Base-by-base conservation (phyloP, 2,113 vertebrate genomes). In the Cavia porcellus region DNA sequence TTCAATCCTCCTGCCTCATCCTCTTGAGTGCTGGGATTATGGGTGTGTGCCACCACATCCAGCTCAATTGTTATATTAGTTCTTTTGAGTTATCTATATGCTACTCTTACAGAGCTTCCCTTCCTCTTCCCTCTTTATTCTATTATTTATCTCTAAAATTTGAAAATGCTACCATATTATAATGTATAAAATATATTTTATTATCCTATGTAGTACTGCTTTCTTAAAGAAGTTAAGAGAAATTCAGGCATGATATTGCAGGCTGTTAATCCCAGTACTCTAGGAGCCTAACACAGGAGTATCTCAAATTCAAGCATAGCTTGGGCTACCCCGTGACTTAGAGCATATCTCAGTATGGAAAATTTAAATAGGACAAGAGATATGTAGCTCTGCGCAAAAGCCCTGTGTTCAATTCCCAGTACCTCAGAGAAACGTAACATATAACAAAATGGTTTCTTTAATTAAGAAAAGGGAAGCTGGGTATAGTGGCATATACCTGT, bases 121-220 rank as follows among this genome's bases (percentile, higher is more conserved):
- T 90, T n/a, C 30, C 12, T 68, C 35, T 66, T 64, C 15, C 32
- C 42, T 15, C 45, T 80, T 92, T 89, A 47, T 4, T 19, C 30
- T 81, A 64, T 72, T 87, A 83, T 86, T 86, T 77, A 70, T 82
- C 70, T 77, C 7, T 77, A 66, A 94, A 82, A 57, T 38, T 66
- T 75, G 68, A 68, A 94, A 87, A 57, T 66, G 57, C 74, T 92
- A 91, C n/a, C 15, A 45, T 52, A 70, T 77, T 57, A 90, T 80
- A 92, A 68, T 83, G 25, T 30, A 90, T 70, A 22, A 47, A 45
- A 92, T 42, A 85, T 52, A 1, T 61, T 92, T 79, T 61, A 47
- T 75, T 50, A 82, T 10, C n/a, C 24, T 81, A 50, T 70, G 59
- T 32, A 59, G 66, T 86, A 81, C 80, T 70, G 13, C 7, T 57